Conservation (phyloP, 1,140 invertebrate genomes). For the Habropoda laboriosa region DNA sequence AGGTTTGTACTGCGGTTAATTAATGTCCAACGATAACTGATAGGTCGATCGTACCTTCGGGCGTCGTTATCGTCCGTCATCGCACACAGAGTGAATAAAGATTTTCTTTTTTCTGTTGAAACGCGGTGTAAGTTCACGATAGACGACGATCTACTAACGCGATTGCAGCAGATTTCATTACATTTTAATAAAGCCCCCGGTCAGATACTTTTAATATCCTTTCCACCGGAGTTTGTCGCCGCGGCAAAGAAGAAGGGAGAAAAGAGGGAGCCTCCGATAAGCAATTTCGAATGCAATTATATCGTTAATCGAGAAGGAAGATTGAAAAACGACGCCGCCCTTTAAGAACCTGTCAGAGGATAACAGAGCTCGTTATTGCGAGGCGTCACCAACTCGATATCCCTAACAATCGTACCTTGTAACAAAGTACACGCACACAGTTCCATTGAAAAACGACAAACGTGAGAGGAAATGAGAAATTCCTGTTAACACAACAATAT, state of each 20-base stretch:
- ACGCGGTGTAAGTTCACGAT: no score
- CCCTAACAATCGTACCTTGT: no score
- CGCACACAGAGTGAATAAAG: no score
- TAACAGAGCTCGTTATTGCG: neutral
- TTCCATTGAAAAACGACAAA: no score
- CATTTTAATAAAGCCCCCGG: neutral
- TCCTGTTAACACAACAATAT: no score
- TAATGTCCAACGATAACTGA: conserved; percentile 50
- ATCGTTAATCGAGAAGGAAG: neutral
- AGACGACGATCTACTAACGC: neutral
- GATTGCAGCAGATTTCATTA: neutral
- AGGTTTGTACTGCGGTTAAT: conserved; percentile 60
- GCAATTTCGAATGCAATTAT: conserved; percentile 9
- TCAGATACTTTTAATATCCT: neutral
- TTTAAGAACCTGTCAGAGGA: neutral
- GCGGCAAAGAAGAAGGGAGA: no score
- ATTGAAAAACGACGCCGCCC: neutral
- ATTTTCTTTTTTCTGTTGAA: no score
- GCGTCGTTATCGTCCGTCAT: conserved; percentile 16
- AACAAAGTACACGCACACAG: no score
- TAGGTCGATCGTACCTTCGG: conserved; percentile 35
- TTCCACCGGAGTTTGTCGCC: no score
- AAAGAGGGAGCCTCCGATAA: no score
- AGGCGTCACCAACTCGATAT: neutral
- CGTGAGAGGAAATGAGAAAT: no score